Evolutionary conservation across 2,797 vertebrate genomes (phyloP).

Genomic region (Scomberomorus guttatus): DNA sequence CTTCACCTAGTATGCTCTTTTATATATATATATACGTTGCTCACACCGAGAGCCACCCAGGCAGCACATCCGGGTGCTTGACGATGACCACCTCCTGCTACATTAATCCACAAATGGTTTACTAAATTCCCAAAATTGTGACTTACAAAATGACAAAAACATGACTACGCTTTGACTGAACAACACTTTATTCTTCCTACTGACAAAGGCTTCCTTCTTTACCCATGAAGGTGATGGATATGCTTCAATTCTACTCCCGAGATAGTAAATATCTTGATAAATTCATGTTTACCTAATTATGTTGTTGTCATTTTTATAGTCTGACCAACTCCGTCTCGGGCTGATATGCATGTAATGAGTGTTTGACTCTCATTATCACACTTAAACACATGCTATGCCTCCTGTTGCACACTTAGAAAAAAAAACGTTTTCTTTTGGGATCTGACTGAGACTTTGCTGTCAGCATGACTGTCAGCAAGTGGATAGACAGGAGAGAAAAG

Average conservation of each 20-base stretch:
- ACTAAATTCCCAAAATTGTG: no score
- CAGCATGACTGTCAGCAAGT: background rate
- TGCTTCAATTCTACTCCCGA: background rate
- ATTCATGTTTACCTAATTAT: background rate
- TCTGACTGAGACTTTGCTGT: no score
- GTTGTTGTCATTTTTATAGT: background rate
- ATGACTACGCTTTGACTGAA: background rate
- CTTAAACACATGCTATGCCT: background rate
- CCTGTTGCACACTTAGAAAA: background rate
- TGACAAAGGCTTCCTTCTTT: constrained; percentile 10
- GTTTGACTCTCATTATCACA: background rate
- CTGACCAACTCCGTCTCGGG: background rate
- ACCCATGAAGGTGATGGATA: constrained; percentile 20
- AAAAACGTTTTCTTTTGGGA: no score
- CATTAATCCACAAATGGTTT: no score
- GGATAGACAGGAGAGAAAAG: background rate
- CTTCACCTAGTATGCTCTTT: constrained; percentile 18
- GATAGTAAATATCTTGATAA: background rate
- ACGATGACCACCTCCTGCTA: background rate
- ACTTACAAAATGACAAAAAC: no score
- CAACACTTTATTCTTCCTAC: constrained; percentile 3
- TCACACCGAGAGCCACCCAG: background rate
- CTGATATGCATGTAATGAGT: background rate
- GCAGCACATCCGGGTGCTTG: background rate
- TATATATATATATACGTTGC: constrained; percentile 11